Evolutionary conservation across 1,140 invertebrate genomes (phyloP).

Genomic region (Pseudomyrmex flavicornis): DNA sequence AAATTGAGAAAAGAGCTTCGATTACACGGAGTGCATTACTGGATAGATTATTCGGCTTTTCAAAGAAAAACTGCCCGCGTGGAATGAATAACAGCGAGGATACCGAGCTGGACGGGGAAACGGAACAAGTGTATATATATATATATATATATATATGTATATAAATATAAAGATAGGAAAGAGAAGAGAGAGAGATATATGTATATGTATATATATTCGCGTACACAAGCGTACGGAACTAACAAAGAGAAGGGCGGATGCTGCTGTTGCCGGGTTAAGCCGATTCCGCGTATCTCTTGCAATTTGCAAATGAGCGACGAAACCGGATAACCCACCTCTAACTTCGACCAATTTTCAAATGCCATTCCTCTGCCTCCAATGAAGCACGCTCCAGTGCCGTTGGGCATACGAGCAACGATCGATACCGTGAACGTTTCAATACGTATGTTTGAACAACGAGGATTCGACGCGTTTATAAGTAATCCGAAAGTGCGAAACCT

Average conservation of each 20-base stretch:
- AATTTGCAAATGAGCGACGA: slow-evolving; percentile 71
- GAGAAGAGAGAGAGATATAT: background rate
- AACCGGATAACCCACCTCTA: slow-evolving; percentile 64
- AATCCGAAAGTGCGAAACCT: background rate
- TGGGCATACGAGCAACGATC: slow-evolving; percentile 21
- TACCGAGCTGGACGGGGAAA: background rate
- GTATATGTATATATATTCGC: no score
- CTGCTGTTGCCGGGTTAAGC: slow-evolving; percentile 51
- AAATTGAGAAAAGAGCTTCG: slow-evolving; percentile 59
- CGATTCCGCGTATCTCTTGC: slow-evolving; percentile 63
- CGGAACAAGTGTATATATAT: background rate
- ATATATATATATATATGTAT: no score
- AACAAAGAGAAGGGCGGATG: slow-evolving; percentile 50
- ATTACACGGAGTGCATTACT: slow-evolving; percentile 63
- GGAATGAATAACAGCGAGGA: slow-evolving; percentile 39
- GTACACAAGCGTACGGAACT: slow-evolving; percentile 12
- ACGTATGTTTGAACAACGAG: background rate
- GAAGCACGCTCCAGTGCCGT: slow-evolving; percentile 9
- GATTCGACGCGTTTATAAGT: background rate
- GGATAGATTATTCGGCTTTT: slow-evolving; percentile 66
- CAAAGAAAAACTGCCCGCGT: slow-evolving; percentile 51
- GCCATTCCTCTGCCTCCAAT: slow-evolving; percentile 4
- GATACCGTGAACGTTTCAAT: slow-evolving; percentile 27
- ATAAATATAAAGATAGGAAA: no score
- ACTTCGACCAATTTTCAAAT: slow-evolving; percentile 64